These are phyloP conservation scores for Nothura maculosa DNA, from an alignment of 2,797 vertebrate genomes.

Conservation along the genomic window DNA sequence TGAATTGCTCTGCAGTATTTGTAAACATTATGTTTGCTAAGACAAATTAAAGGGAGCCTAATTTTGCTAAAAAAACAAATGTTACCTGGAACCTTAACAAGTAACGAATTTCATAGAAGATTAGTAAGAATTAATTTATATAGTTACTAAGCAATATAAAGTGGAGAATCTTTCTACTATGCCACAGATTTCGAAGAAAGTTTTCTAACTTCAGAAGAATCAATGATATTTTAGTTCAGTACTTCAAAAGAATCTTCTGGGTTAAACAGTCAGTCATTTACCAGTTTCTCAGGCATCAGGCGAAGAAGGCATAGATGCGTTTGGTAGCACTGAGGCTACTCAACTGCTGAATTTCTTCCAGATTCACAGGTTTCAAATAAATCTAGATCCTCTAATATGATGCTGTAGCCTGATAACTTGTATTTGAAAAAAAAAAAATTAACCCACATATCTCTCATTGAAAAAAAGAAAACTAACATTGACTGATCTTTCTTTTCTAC, in stretches of 20 bases:
- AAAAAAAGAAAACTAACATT: not conserved
- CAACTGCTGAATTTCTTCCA: not conserved
- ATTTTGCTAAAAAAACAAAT: not conserved
- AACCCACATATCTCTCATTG: not conserved
- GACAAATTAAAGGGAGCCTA: not conserved
- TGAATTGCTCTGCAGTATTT: not conserved
- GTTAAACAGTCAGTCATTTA: not conserved
- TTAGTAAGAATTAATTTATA: not conserved
- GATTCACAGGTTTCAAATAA: not conserved
- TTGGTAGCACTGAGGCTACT: not conserved
- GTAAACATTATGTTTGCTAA: not conserved
- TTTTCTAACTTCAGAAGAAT: not conserved
- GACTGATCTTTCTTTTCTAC: not conserved
- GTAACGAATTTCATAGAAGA: not conserved
- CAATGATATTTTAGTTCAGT: not conserved
- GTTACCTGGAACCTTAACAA: not conserved
- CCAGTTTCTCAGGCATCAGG: not conserved
- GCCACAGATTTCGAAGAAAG: accelerated
- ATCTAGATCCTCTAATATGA: not conserved
- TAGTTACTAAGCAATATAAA: not conserved
- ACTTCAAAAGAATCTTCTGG: not conserved
- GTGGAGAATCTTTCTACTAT: not conserved
- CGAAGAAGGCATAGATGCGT: not conserved
- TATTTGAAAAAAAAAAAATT: not conserved
- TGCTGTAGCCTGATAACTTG: not conserved